Evolutionary conservation across 2,888 invertebrate genomes (phyloP).

Genomic region (Trisateles emortualis): DNA sequence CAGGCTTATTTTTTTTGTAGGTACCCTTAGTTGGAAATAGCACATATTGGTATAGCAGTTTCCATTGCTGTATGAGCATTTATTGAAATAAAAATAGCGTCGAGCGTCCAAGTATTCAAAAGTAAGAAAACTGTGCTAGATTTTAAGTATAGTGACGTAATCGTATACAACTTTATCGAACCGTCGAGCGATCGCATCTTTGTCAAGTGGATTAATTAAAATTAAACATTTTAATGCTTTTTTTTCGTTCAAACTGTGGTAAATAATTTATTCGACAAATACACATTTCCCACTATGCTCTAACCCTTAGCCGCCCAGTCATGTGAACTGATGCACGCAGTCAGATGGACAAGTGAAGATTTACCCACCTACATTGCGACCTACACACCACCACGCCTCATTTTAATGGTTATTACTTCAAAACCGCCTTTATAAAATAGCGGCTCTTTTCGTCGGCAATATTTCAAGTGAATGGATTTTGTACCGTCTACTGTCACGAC

Average conservation of each 20-base stretch:
- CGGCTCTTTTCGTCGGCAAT: slow-evolving; percentile 31
- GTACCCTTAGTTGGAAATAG: no score
- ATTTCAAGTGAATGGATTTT: slow-evolving; percentile 15
- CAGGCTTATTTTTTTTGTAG: no score
- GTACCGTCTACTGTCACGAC: slow-evolving; percentile 3
- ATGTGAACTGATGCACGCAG: slow-evolving; percentile 76
- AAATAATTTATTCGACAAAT: background rate
- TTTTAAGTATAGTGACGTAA: no score
- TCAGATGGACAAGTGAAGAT: slow-evolving; percentile 74
- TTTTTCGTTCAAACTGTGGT: background rate
- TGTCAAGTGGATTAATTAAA: no score
- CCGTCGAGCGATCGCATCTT: no score
- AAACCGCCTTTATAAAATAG: slow-evolving; percentile 34
- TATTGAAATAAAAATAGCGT: no score
- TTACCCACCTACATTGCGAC: slow-evolving; percentile 70
- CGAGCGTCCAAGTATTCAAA: no score
- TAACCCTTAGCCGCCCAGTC: slow-evolving; percentile 58
- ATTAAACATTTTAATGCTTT: no score
- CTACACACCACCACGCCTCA: slow-evolving; percentile 42
- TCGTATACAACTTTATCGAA: no score
- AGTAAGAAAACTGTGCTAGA: no score
- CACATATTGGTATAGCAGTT: no score
- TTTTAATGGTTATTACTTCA: slow-evolving; percentile 44
- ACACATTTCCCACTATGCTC: slow-evolving; percentile 25
- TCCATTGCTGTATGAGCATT: no score